A percentile compares a stretch with the other conserved stretches of the same genome.
These are phyloP conservation scores for Hemibagrus wyckioides DNA, from an alignment of 2,113 vertebrate genomes.

Conservation along the genomic window DNA sequence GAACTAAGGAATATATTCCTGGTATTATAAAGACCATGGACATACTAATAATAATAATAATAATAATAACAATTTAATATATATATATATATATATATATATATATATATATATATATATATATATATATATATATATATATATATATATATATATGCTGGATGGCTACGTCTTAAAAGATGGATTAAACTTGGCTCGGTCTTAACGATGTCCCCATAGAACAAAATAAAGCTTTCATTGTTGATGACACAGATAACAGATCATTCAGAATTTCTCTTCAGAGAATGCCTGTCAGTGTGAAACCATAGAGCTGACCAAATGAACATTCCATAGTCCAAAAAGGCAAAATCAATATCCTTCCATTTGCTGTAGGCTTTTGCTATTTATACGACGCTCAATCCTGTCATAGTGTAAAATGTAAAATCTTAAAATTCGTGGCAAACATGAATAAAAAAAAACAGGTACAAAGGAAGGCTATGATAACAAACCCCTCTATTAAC, in stretches of 20 bases:
- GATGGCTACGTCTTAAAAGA: too few species aligned
- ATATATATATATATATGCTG: too few species aligned
- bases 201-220: neutral
- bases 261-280: neutral
- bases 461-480: neutral
- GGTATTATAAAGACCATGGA: too few species aligned
- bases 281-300: neutral
- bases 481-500: neutral
- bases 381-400: neutral
- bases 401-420: neutral
- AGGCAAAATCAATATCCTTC: neutral
- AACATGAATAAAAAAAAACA: neutral
- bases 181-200: neutral
- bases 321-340: neutral
- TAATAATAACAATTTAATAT: too few species aligned
- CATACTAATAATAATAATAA: too few species aligned
- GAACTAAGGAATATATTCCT: too few species aligned
- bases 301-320: neutral
- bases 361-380: neutral
- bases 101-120: too few species aligned
- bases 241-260: conserved; percentile 17
- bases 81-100: too few species aligned
- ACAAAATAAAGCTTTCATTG: neutral
- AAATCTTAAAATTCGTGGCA: neutral
- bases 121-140: too few species aligned